Base-by-base conservation (phyloP, 2,888 invertebrate species). In the Spodoptera littoralis region DNA sequence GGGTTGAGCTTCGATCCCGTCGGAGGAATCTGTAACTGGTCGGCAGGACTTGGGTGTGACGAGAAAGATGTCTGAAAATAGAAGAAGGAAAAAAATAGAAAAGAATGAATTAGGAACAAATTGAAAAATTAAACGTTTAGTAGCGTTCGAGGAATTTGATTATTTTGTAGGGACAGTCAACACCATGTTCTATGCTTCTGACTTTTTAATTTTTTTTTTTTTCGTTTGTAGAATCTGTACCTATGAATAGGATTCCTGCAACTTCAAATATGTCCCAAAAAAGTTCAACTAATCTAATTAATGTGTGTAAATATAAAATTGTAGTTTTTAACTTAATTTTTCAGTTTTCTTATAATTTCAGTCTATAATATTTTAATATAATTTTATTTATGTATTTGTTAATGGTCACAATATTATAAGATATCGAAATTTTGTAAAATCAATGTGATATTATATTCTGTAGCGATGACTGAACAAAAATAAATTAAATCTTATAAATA, bases 1-100 rank as follows among this genome's bases (percentile, higher is more conserved):
- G 97, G 97, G 42, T 94, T 98, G 4, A 97, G 97, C 81, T 98
- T 98, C 87, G 98, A 98, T 88, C 98, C 98, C 0, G 96, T 98
- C 1, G 98, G 98, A 4, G 98, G 98, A 24, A 98, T 98, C 78
- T 98, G 98, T 88, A 98, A 98, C 91, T 98, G 98, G 98, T 96
- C 97, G 0, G 96, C 97, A 0, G 98, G 97, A 1, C 93, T 97
- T 13, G 97, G 97, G 1, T 98, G 98, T 83, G 96, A 96, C 70
- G 97, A 97, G 76, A 92, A 91, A 62, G 92, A 92, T 47, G 50
- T 76, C 24, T 86, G 63, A 76, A 50, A 47, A 8, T 11, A 36
- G 2, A 9, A 13, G 2, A 11, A 0, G 0, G 8, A 41, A 24
- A 43, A 1, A 1, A 18, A 13, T 48, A 44, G 44, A 45, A 72